Base-by-base conservation (phyloP, 2,113 vertebrate species). In the Apteryx mantelli region DNA sequence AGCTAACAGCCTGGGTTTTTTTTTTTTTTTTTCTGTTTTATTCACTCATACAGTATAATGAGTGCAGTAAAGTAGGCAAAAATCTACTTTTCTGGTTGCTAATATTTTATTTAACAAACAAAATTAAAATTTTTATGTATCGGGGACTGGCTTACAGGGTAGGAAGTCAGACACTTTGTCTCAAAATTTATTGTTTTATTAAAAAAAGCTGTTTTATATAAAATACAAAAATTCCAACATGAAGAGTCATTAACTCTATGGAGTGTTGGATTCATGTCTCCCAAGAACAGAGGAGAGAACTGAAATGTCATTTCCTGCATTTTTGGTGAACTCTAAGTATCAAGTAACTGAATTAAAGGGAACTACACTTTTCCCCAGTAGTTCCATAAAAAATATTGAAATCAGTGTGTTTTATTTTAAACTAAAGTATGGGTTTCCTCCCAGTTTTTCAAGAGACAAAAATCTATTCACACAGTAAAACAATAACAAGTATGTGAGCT, bases 81-180 rank as follows among this genome's bases (percentile, higher is more conserved):
- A 73, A 69, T 52, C 13, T 91, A 36, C 13, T 79, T 63, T 4
- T 22, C 42, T 61, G 1, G 28, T 42, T 86, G 21, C 4, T 86
- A 83, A 56, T 76, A 58, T 38, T 81, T 81, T 17, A 50, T 42
- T 86, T 65, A 48, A 38, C 5, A 38, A 53, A 38, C 5, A 38
- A 74, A 86, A 84, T 18, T 58, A 42, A 89, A 81, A 70, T 7
- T 15, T 60, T 91, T 81, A 7, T 9, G 1, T 46, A 7, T 3
- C 0, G 0, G 10, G 3, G 6, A 53, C 18, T 15, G 4, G 55
- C 9, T 68, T 58, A 58, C 16, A 92, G 15, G 6, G 15, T 44
- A 81, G 22, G 17, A 94, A 92, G 77, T 78, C 7, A 65, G 3
- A 21, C 21, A n/a, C 1, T 48, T 89, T 81, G 11, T 55, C 20